phyloP scores from a whole-genome alignment of 2,888 invertebrate genomes.

The Lagria hirta region DNA sequence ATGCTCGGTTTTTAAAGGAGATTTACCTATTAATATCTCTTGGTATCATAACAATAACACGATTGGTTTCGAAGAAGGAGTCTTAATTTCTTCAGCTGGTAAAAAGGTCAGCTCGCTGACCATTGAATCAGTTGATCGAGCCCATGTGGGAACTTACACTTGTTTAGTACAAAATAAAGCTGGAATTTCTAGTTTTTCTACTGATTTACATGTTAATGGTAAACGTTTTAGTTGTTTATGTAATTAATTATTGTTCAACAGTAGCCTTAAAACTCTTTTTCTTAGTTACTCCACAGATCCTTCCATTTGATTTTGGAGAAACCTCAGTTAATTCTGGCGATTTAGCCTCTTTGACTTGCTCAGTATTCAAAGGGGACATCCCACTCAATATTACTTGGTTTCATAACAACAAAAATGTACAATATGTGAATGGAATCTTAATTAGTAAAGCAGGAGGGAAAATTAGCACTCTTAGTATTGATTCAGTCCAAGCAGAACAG shows the following conservation, averaged over 20 bases:
- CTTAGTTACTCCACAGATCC: slow-evolving; percentile 57
- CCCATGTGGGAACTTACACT: slow-evolving; percentile 71
- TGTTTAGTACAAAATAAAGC: slow-evolving; percentile 70
- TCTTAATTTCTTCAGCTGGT: slow-evolving; percentile 52
- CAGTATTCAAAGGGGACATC: slow-evolving; percentile 70
- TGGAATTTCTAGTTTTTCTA: slow-evolving; percentile 64
- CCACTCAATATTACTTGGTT: slow-evolving; percentile 67
- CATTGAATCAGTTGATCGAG: slow-evolving; percentile 64
- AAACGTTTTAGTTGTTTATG: slow-evolving; percentile 14
- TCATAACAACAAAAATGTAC: slow-evolving; percentile 57
- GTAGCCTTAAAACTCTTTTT: too few species aligned
- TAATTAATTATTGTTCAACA: neutral
- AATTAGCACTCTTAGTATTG: slow-evolving; percentile 63
- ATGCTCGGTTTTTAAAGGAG: slow-evolving; percentile 72
- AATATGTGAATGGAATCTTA: slow-evolving; percentile 44
- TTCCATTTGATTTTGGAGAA: slow-evolving; percentile 61
- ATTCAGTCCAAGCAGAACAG: slow-evolving; percentile 64
- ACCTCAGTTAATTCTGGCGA: slow-evolving; percentile 68
- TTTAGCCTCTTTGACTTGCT: slow-evolving; percentile 67
- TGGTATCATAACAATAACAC: slow-evolving; percentile 62
- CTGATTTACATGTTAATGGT: slow-evolving; percentile 56
- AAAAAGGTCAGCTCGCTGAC: slow-evolving; percentile 61
- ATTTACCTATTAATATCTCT: slow-evolving; percentile 64
- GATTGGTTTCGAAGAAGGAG: slow-evolving; percentile 48
- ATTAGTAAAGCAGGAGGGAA: slow-evolving; percentile 53